Percentiles rank a stretch among this genome's conserved stretches.
phyloP scores from a whole-genome alignment of 2,888 invertebrate genomes.

The Allolobophora icterica region DNA sequence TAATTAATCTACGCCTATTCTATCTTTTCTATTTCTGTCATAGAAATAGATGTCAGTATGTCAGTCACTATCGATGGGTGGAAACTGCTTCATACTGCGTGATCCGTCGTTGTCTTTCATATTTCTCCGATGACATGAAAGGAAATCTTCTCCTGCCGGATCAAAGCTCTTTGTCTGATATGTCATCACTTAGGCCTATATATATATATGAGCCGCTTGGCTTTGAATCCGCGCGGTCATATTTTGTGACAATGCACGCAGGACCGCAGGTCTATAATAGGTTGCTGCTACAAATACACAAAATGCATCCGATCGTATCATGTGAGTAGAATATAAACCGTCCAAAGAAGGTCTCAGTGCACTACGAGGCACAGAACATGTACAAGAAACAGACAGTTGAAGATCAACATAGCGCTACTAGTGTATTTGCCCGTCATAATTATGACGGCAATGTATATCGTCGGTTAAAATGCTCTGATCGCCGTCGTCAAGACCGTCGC shows the following conservation, averaged over 20 bases:
- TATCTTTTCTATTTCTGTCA: too few relatives aligned
- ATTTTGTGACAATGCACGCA: not conserved
- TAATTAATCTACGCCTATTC: too few relatives aligned
- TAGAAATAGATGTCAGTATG: too few relatives aligned
- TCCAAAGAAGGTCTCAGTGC: not conserved
- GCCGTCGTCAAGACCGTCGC: too few relatives aligned
- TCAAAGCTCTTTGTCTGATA: not conserved
- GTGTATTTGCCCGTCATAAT: too few relatives aligned
- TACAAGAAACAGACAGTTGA: not conserved
- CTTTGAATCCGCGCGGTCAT: not conserved
- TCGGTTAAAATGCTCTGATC: too few relatives aligned
- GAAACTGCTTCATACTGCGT: too few relatives aligned
- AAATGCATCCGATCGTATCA: not conserved
- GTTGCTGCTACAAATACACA: not conserved
- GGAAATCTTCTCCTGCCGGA: not conserved
- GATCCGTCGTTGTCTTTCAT: not conserved
- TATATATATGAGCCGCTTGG: too few relatives aligned
- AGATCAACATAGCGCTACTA: not conserved
- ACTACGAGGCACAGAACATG: slow-evolving; percentile 17
- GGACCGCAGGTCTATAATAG: not conserved
- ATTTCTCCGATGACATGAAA: not conserved
- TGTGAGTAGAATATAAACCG: not conserved
- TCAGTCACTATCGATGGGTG: not conserved
- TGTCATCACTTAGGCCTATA: not conserved
- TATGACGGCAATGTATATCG: too few relatives aligned